Evolutionary conservation across 2,888 invertebrate species (phyloP), one percentile per base, ranked within the genome.

Genomic region (Timema cristinae): DNA sequence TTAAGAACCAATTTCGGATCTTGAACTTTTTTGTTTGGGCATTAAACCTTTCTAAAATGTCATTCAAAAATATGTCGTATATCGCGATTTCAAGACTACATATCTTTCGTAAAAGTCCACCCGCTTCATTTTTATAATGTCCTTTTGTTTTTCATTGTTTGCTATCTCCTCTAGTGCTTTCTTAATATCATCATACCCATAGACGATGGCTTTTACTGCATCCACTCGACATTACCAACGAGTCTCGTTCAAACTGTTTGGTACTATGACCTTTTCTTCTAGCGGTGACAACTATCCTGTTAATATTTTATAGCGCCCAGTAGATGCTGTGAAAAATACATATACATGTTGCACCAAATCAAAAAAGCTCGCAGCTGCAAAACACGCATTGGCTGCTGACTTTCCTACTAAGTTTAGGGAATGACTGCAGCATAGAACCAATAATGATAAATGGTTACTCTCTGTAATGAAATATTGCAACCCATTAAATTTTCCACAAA

Each of bases 381-480:
- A n/a, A 54, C 54, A 54, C 11, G 54, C 1, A n/a, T 54, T 54
- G 4, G 54, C 54, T 13, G 4, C 54, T 4, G 4, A 11, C 54
- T 54, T 54, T 54, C 54, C 54, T n/a, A 54, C 54, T 54, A 54
- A 54, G n/a, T 54, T 54, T 11, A 54, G 54, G n/a, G 54, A 54
- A 54, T 54, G 54, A 54, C 54, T 4, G 4, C 54, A 54, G 4
- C 54, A 54, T 13, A n/a, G 54, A 13, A 54, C 54, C 11, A 54
- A 54, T n/a, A n/a, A 11, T n/a, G 54, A 1, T 54, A 54, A 54
- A 54, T 54, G 54, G n/a, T 54, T 54, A 2, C n/a, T 54, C 54
- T 54, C 54, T n/a, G n/a, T 13, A 54, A 54, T 54, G 1, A 54
- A n/a, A 54, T 1, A 11, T n/a, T 54, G 54, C 54, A 54, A 2